phyloP scores from a whole-genome alignment of 1,140 invertebrate genomes.

The Hylaeus anthracinus region DNA sequence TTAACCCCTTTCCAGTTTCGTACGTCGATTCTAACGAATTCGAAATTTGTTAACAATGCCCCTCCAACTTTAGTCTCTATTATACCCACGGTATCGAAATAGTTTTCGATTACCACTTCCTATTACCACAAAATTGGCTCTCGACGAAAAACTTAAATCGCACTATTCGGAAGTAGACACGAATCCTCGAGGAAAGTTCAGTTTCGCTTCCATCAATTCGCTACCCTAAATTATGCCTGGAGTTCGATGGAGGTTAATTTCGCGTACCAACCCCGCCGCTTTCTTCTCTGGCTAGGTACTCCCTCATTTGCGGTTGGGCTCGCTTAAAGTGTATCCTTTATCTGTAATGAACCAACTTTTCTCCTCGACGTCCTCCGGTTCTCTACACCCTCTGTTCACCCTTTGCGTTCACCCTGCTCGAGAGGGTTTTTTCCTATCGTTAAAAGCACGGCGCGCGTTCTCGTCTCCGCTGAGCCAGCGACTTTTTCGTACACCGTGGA shows the following conservation, averaged over 20 bases:
- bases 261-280: no score
- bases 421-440: constrained; percentile 24
- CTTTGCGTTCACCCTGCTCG: background rate
- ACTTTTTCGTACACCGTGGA: constrained; percentile 30
- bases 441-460: constrained; percentile 26
- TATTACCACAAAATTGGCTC: background rate
- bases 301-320: background rate
- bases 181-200: background rate
- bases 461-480: constrained; percentile 53
- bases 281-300: background rate
- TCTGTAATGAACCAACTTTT: constrained; percentile 11
- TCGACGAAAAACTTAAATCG: background rate
- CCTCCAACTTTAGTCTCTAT: no score
- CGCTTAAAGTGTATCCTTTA: constrained; percentile 6
- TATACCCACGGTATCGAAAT: no score
- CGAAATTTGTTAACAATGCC: no score
- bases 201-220: background rate
- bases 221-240: background rate
- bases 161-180: background rate
- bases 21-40: no score
- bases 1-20: no score
- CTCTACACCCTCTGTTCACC: constrained; percentile 8
- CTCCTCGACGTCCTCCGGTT: background rate
- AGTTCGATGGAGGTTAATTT: constrained; percentile 7
- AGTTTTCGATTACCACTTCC: no score